phyloP scores from a whole-genome alignment of 2,797 vertebrate species.

The Cirrhinus mrigala region DNA sequence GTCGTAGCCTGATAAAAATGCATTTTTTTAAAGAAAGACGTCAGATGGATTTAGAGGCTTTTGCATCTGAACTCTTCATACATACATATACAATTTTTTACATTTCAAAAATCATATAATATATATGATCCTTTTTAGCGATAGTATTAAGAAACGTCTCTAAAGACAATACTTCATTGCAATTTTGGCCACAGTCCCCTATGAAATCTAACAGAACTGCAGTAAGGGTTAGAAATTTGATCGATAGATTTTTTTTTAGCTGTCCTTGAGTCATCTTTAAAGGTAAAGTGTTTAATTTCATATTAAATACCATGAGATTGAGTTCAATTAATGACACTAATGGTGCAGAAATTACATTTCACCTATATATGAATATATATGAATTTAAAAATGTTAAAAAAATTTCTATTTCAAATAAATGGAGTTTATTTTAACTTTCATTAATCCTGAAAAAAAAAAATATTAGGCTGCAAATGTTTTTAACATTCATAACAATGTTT shows the following conservation, averaged over 20 bases:
- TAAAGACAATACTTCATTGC: conserved; percentile 18
- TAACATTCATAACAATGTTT: neutral
- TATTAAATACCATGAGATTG: neutral
- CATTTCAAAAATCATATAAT: no score
- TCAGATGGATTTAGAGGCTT: no score
- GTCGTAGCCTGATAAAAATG: no score
- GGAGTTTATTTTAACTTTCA: neutral
- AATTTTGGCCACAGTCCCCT: neutral
- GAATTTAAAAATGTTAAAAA: no score
- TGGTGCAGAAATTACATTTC: neutral
- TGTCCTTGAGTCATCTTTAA: neutral
- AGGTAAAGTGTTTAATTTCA: neutral
- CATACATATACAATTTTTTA: no score
- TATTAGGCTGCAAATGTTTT: no score
- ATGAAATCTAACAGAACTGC: conserved; percentile 24
- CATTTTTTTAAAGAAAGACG: no score
- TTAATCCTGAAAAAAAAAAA: no score
- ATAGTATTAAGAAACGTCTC: neutral
- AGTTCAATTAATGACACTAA: neutral
- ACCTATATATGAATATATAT: no score
- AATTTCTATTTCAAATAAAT: neutral
- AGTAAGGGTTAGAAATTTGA: neutral
- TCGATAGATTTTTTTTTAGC: neutral
- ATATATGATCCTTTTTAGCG: neutral
- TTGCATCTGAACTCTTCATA: no score